Percentiles rank a stretch among this genome's conserved stretches.
phyloP scores from a whole-genome alignment of 2,797 vertebrate species.

The Poecilia picta region DNA sequence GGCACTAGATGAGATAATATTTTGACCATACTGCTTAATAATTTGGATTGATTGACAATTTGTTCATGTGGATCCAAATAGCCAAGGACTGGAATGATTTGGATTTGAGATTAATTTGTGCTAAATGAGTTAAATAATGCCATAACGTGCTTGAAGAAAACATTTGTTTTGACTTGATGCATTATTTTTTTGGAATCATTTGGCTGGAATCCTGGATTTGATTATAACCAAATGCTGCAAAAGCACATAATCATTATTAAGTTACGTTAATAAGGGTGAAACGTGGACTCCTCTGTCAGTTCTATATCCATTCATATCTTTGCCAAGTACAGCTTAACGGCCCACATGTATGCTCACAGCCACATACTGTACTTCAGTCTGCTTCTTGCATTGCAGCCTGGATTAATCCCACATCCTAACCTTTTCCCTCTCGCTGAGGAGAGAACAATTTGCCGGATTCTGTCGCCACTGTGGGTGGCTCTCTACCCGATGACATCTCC shows the following conservation, averaged over 20 bases:
- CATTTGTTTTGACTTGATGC: not conserved
- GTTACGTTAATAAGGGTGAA: not conserved
- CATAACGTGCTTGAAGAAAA: not conserved
- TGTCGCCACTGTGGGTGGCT: slow-evolving; percentile 67
- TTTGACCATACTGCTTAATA: not conserved
- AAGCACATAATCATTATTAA: not conserved
- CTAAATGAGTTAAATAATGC: not conserved
- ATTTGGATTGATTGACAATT: not conserved
- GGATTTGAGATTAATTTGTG: not conserved
- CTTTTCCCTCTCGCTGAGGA: slow-evolving; percentile 62
- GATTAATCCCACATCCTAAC: slow-evolving; percentile 60
- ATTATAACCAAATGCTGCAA: not conserved
- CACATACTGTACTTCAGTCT: slow-evolving; percentile 28
- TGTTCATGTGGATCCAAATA: not conserved
- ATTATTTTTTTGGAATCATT: not conserved
- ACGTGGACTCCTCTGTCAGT: not conserved
- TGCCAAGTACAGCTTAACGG: slow-evolving; percentile 23
- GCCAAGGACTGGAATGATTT: not conserved
- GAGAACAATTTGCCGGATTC: slow-evolving; percentile 82
- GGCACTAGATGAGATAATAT: not conserved
- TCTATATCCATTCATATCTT: slow-evolving; percentile 14
- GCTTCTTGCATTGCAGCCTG: slow-evolving; percentile 22
- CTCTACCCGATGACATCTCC: slow-evolving; percentile 74
- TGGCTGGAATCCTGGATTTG: not conserved
- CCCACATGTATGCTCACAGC: slow-evolving; percentile 17